Conservation (phyloP, 2,113 vertebrate genomes). For the Xenopus borealis region DNA sequence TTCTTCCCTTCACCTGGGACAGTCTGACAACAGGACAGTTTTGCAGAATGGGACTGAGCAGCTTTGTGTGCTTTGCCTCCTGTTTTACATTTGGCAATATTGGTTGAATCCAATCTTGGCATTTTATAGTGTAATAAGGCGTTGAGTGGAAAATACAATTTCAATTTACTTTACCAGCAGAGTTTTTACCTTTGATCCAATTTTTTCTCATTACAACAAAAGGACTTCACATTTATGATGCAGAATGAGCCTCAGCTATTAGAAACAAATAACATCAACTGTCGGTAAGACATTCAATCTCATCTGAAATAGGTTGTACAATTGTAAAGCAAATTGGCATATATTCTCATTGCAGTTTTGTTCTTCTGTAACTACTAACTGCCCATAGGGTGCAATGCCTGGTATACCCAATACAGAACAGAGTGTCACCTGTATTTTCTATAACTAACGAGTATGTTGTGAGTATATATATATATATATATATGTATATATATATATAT, state of each 20-base stretch:
- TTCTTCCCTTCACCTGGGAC: too few relatives aligned
- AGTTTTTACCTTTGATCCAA: neutral
- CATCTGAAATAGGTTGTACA: neutral
- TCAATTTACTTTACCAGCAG: neutral
- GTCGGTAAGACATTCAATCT: neutral
- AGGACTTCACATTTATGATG: neutral
- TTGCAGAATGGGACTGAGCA: neutral
- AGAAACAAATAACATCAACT: neutral
- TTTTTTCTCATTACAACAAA: neutral
- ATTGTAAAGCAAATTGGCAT: neutral
- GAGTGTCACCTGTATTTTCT: too few relatives aligned
- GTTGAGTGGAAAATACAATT: neutral
- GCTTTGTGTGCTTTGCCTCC: neutral
- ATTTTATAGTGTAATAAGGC: neutral
- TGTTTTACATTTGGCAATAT: neutral
- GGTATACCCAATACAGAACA: too few relatives aligned
- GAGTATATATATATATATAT: too few relatives aligned
- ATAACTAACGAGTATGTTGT: too few relatives aligned
- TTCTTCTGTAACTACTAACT: neutral
- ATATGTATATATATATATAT: too few relatives aligned
- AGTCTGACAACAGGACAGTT: too few relatives aligned
- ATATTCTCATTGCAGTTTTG: neutral
- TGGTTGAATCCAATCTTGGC: neutral
- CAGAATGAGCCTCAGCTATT: neutral
- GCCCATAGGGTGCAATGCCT: neutral